Evolutionary conservation across 2,888 invertebrate species (phyloP).

Genomic region (Phrixothrix hirtus): DNA sequence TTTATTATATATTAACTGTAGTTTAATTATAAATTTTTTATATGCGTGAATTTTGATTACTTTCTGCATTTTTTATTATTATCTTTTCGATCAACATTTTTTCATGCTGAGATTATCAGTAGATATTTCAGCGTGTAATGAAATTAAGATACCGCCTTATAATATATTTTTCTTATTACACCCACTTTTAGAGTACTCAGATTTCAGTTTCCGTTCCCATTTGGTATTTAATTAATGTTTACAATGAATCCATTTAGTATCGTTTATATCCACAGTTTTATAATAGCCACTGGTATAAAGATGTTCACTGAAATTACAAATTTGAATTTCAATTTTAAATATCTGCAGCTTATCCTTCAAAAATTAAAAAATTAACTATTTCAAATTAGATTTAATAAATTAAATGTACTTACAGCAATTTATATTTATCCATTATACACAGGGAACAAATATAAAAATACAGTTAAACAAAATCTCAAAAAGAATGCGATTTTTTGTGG

Average conservation of each 20-base stretch:
- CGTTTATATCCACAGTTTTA: neutral
- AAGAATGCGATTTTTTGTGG: constrained; percentile 14
- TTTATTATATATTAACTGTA: constrained; percentile 28
- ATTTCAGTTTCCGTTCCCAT: neutral
- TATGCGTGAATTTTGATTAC: constrained; percentile 24
- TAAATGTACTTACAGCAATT: neutral
- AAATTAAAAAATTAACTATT: too few species aligned
- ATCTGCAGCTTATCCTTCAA: too few species aligned
- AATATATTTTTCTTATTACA: constrained; percentile 11
- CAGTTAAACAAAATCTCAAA: too few species aligned
- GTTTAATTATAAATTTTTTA: constrained; percentile 31
- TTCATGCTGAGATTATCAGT: constrained; percentile 18
- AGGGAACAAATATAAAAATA: too few species aligned
- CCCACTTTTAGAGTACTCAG: neutral
- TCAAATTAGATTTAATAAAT: too few species aligned
- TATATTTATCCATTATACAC: too few species aligned
- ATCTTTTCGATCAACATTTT: constrained; percentile 18
- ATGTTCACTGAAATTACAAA: neutral
- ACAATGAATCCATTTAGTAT: neutral
- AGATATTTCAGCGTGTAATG: constrained; percentile 24
- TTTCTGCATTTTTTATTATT: constrained; percentile 26
- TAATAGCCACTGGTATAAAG: neutral
- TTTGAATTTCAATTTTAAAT: neutral
- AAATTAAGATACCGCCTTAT: constrained; percentile 22
- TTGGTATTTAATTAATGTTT: neutral